Base-by-base conservation (phyloP, 2,113 vertebrate species). In the Porphyrio hochstetteri region DNA sequence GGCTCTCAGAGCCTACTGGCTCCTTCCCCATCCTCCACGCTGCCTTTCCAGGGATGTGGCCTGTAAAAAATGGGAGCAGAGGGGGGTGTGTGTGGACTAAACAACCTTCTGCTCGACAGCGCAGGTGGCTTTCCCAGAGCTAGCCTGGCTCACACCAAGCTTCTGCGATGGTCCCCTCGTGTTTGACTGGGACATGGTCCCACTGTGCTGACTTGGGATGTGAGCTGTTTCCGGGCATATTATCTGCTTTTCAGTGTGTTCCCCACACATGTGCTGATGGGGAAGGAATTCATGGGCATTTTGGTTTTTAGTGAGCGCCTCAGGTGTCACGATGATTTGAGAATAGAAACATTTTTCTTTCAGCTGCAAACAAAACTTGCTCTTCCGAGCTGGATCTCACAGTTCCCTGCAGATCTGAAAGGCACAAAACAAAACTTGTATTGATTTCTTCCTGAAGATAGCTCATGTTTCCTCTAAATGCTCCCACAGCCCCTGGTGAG, bases 301-400 rank as follows among this genome's bases (percentile, higher is more conserved):
- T 27, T n/a, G 46, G 6, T 31, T 53, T 63, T 44, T 7, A 69
- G 65, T 1, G 16, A 78, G 36, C 28, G 13, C 84, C 95, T 95
- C 61, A 10, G 46, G 80, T 95, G 44, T 42, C 52, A 5, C 28
- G 59, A 19, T 67, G 79, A 40, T 84, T 86, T 3, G 5, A 40
- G 88, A 90, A 83, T 8, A 83, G 80, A 94, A 96, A 84, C 44
- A 40, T 94, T 89, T 94, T 93, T 79, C 82, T 92, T 93, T 88
- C 59, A 59, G 33, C 83, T 81, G 67, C 59, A 82, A 92, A 95
- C 90, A 95, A 75, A 97, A 75, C 91, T 75, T 83, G 70, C 88
- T 89, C 81, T 95, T 83, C 8, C 44, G 95, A 72, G 91, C 42
- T 64, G 76, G 95, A 81, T 92, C 59, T 4, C 4, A 5, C 11